Percentiles rank a stretch among this genome's conserved stretches.
phyloP scores from a whole-genome alignment of 1,140 invertebrate species.

The Drosophila funebris region DNA sequence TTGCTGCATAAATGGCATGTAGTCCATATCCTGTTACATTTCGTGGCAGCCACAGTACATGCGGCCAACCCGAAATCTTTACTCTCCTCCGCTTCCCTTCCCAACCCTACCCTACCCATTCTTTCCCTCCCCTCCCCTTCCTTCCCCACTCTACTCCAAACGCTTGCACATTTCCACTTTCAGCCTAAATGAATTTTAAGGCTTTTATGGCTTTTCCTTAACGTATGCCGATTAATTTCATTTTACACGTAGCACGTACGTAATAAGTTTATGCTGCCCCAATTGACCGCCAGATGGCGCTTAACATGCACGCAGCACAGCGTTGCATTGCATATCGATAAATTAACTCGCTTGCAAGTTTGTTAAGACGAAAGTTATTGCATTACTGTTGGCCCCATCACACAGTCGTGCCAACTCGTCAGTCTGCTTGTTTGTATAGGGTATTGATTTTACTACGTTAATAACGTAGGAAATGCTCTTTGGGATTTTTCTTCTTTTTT shows the following conservation, averaged over 20 bases:
- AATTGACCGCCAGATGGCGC: conserved; percentile 10
- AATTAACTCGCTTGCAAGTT: no score
- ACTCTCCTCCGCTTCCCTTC: background rate
- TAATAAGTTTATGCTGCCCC: conserved; percentile 6
- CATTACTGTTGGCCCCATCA: no score
- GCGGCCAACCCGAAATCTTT: conserved; percentile 1
- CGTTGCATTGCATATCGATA: no score
- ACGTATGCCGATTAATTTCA: conserved; percentile 73
- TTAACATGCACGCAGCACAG: background rate
- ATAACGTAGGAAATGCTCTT: background rate
- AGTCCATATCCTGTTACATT: conserved; percentile 78
- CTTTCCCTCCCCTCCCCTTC: background rate
- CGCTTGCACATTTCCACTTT: conserved; percentile 6
- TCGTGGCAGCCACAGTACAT: conserved; percentile 54
- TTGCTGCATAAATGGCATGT: conserved; percentile 77
- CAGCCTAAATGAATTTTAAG: conserved; percentile 71
- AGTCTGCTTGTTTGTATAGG: no score
- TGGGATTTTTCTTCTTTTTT: no score
- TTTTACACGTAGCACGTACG: conserved; percentile 51
- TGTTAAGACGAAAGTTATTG: no score
- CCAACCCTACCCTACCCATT: background rate
- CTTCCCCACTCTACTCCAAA: background rate
- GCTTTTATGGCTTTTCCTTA: conserved; percentile 59
- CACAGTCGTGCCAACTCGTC: no score
- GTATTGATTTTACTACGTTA: background rate